Percentiles rank a stretch among this genome's conserved stretches.
Evolutionary conservation across 2,888 invertebrate genomes (phyloP).

Genomic region (Watsonalla binaria): DNA sequence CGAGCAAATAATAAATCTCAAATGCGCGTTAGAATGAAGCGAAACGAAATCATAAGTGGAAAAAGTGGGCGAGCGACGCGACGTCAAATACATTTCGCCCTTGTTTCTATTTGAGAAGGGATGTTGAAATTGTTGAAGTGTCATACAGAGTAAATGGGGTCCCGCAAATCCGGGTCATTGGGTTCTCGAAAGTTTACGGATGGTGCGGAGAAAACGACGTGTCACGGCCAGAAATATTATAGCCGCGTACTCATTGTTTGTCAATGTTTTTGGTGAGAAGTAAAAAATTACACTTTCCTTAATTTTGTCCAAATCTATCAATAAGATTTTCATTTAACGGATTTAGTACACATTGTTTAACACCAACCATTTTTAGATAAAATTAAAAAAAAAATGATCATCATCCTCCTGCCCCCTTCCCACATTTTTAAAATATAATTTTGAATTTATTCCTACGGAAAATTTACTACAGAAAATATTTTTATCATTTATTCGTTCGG

Average conservation of each 20-base stretch:
- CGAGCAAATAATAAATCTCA: not conserved
- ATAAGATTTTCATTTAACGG: no score
- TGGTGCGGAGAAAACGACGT: slow-evolving; percentile 28
- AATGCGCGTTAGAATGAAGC: not conserved
- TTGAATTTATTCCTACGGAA: no score
- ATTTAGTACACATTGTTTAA: no score
- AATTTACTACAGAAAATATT: no score
- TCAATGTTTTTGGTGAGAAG: not conserved
- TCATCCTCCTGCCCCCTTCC: no score
- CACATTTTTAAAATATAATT: no score
- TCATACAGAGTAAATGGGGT: slow-evolving; percentile 57
- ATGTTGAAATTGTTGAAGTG: slow-evolving; percentile 59
- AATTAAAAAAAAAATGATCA: no score
- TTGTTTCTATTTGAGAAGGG: slow-evolving; percentile 62
- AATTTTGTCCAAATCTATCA: no score
- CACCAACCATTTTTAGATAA: no score
- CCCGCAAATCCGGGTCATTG: slow-evolving; percentile 54
- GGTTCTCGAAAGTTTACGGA: slow-evolving; percentile 53
- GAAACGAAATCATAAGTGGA: not conserved
- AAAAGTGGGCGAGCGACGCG: slow-evolving; percentile 14
- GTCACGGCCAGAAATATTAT: slow-evolving; percentile 22
- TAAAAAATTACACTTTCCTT: not conserved
- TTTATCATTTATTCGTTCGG: no score
- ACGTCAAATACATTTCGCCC: slow-evolving; percentile 44
- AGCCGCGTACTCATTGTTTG: not conserved